Percentiles rank a stretch among this genome's conserved stretches.
Conservation (phyloP, 2,113 vertebrate genomes). For the Odobenus rosmarus region DNA sequence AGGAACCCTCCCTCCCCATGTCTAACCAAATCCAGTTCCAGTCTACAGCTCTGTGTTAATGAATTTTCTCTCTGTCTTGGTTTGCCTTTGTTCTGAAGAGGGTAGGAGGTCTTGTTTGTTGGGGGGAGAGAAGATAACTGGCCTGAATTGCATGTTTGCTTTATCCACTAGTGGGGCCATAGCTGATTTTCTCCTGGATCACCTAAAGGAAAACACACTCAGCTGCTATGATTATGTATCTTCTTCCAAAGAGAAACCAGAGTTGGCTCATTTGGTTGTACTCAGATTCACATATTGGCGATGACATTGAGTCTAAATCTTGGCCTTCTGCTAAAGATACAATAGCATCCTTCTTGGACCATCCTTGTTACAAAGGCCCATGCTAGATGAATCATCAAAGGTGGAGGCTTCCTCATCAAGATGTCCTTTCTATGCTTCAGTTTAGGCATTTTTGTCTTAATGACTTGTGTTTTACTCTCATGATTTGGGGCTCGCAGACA, state of each 20-base stretch:
- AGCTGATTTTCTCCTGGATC: not conserved
- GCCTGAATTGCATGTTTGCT: not conserved
- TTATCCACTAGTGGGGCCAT: not conserved
- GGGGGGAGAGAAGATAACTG: not conserved
- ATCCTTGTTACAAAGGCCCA: not conserved
- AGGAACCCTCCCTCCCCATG: not conserved
- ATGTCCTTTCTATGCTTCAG: not conserved
- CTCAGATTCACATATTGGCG: not conserved
- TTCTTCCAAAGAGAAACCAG: not conserved
- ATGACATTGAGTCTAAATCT: not conserved
- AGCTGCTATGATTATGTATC: not conserved
- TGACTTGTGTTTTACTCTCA: not conserved
- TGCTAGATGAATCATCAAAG: not conserved
- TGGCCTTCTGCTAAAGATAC: not conserved
- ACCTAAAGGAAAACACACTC: not conserved
- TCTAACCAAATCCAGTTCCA: not conserved
- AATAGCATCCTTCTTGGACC: not conserved
- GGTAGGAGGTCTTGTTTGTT: not conserved
- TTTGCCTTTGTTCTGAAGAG: not conserved
- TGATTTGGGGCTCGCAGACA: not conserved
- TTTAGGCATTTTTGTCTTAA: not conserved
- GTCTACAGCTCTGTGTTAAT: not conserved
- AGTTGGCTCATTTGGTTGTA: not conserved
- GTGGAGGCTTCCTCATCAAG: not conserved
- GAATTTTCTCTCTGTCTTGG: not conserved